These are phyloP conservation scores for Solenodon paradoxus DNA, from an alignment of 2,113 vertebrate genomes.

Conservation along the genomic window DNA sequence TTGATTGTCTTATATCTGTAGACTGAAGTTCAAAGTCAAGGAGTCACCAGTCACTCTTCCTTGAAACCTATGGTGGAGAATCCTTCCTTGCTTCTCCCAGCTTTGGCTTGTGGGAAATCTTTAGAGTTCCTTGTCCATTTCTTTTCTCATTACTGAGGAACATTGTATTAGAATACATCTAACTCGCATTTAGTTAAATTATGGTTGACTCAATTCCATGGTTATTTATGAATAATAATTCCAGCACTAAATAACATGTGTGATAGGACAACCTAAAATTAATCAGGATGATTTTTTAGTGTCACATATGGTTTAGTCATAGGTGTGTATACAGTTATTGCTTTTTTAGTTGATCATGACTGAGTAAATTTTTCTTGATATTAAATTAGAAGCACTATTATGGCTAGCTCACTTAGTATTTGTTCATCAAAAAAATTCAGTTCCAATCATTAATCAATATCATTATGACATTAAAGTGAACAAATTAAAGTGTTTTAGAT, in stretches of 20 bases:
- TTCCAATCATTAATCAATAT: not conserved
- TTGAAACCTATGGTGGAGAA: not conserved
- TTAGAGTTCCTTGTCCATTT: not conserved
- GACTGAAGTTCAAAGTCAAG: not conserved
- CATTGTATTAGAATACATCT: not conserved
- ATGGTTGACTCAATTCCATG: not conserved
- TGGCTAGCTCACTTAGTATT: not conserved
- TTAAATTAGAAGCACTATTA: not conserved
- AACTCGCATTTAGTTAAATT: not conserved
- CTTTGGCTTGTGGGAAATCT: not conserved
- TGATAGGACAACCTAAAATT: not conserved
- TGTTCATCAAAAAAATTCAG: not conserved
- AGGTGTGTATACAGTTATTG: not conserved
- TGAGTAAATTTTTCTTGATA: not conserved
- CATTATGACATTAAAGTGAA: not conserved
- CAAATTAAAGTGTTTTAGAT: not conserved
- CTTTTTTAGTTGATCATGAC: not conserved
- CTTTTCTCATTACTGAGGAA: not conserved
- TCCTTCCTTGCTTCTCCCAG: too few relatives aligned
- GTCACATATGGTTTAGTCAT: not conserved
- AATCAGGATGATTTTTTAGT: not conserved
- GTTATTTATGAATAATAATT: not conserved
- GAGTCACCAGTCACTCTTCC: not conserved
- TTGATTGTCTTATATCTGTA: not conserved
- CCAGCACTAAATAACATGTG: not conserved